A percentile compares a stretch with the other conserved stretches of the same genome.
phyloP scores from a whole-genome alignment of 2,797 vertebrate genomes.

The Pangasius mekongensis region DNA sequence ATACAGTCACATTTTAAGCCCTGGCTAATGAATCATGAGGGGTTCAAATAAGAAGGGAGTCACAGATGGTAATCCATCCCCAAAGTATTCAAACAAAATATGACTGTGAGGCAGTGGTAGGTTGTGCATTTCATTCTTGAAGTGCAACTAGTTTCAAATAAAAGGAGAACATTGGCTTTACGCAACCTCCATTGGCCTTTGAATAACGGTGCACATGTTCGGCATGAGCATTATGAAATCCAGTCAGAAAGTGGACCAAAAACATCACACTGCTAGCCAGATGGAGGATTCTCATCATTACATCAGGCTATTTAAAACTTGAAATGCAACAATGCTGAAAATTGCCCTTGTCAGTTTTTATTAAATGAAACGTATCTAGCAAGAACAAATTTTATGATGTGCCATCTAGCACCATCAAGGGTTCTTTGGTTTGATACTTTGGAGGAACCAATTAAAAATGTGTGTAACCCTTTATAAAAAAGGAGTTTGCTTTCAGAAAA shows the following conservation, averaged over 20 bases:
- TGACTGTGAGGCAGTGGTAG: not conserved
- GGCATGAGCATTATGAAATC: not conserved
- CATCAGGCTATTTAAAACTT: not conserved
- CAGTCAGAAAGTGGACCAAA: not conserved
- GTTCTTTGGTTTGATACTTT: not conserved
- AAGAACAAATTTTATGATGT: not conserved
- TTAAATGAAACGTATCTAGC: not conserved
- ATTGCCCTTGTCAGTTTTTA: not conserved
- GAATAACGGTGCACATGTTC: not conserved
- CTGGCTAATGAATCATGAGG: conserved; percentile 46
- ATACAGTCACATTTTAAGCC: conserved; percentile 34
- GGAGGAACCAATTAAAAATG: not conserved
- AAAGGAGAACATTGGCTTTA: not conserved
- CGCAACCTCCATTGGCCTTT: not conserved
- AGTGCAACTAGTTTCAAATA: not conserved
- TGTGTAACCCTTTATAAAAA: not conserved
- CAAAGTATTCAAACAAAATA: not conserved
- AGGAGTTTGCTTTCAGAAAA: not conserved
- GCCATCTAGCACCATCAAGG: not conserved
- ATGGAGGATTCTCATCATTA: conserved; percentile 18
- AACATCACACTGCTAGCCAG: not conserved
- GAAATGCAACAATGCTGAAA: not conserved
- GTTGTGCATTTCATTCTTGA: conserved; percentile 3
- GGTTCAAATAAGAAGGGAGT: not conserved
- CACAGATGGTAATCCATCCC: conserved; percentile 32